Evolutionary conservation across 1,140 invertebrate species (phyloP), one percentile per base, ranked within the genome.

Genomic region (Archegozetes longisetosus): DNA sequence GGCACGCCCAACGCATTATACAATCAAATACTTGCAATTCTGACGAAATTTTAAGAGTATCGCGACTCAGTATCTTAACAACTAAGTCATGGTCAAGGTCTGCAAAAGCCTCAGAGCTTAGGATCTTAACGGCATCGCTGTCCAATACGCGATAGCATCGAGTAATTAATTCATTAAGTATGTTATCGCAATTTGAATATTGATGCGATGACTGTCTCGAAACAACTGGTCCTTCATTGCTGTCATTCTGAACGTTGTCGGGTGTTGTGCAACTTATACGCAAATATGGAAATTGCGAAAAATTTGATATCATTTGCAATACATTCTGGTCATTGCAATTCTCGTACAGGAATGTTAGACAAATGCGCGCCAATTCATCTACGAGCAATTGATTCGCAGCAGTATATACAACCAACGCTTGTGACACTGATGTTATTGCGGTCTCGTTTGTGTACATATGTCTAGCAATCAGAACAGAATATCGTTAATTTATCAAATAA

Each of bases 331-430:
- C 58, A 2, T 66, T 73, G 0, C 78, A 61, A 60, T 77, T 74
- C 1, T 65, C 64, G 20, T 76, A 76, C 1, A 85, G 71, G 55
- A 79, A 81, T 9, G 74, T 69, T 2, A 81, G 77, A 56, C 82
- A 83, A 13, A 78, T 68, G 51, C 75, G 70, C 17, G 79, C 78
- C 12, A 85, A 71, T 28, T 75, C 78, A 1, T 77, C 74, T 58
- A 82, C 82, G 3, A 82, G 70, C 64, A 83, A 84, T 61, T 82
- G 80, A 65, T 83, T 79, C 4, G 82, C 80, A 1, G 79, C 79
- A 65, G 82, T 78, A 0, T 84, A 74, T 0, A 82, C 80, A 6
- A 74, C 74, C 20, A 83, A 70, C 12, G 82, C 80, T 0, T 80
- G 81, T 1, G 72, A 71, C 1, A 82, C 77, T 0, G 81, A 79